Evolutionary conservation across 2,888 invertebrate genomes (phyloP).

Genomic region (Amaurobius ferox): DNA sequence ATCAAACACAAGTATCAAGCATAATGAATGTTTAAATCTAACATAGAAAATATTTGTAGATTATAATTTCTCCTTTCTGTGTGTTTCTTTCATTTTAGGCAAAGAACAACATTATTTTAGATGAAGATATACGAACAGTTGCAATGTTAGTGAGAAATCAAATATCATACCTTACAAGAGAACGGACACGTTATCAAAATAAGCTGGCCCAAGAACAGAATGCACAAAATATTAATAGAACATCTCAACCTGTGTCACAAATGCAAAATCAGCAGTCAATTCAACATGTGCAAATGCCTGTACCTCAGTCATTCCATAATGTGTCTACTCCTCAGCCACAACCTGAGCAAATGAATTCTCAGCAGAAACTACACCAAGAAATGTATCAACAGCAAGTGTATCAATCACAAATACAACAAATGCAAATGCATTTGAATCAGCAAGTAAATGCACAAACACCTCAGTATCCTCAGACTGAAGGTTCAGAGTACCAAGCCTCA

Average conservation of each 20-base stretch:
- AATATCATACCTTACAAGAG: conserved; percentile 85
- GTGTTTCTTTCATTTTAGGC: conserved; percentile 67
- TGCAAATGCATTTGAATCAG: conserved; percentile 60
- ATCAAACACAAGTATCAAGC: no score
- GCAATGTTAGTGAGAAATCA: conserved; percentile 93
- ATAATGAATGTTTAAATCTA: no score
- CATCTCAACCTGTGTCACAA: background rate
- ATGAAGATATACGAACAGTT: conserved; percentile 95
- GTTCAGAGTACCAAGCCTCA: conserved; percentile 34
- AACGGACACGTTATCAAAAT: conserved; percentile 75
- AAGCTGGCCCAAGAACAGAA: conserved; percentile 46
- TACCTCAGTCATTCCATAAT: conserved; percentile 45
- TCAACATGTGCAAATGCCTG: conserved; percentile 48
- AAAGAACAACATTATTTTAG: conserved; percentile 90
- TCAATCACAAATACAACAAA: conserved; percentile 62
- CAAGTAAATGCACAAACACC: conserved; percentile 41
- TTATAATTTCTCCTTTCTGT: no score
- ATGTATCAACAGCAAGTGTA: conserved; percentile 60
- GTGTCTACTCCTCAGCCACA: conserved; percentile 27
- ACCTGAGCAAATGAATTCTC: conserved; percentile 44
- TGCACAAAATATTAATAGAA: conserved; percentile 8
- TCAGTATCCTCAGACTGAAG: conserved; percentile 34
- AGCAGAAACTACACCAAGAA: conserved; percentile 41
- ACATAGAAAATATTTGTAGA: no score
- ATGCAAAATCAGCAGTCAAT: conserved; percentile 26